These are phyloP conservation scores for Ooceraea biroi DNA, from an alignment of 1,140 invertebrate genomes.

Conservation along the genomic window DNA sequence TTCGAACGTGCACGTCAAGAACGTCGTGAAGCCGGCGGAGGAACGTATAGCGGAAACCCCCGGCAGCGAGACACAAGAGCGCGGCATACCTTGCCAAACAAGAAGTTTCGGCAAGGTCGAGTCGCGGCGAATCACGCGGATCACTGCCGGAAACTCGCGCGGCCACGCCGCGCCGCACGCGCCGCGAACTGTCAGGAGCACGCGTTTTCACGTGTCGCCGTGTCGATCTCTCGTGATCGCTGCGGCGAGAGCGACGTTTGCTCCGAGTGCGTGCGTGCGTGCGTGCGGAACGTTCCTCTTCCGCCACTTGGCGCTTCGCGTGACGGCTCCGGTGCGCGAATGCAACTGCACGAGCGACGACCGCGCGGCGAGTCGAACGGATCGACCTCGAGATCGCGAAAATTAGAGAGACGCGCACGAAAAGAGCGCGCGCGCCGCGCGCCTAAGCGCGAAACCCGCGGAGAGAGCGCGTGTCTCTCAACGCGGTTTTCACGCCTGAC, in stretches of 20 bases:
- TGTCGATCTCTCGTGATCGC: background rate
- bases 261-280: too few relatives aligned
- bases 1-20: conserved; percentile 37
- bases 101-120: conserved; percentile 69
- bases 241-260: conserved; percentile 12
- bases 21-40: too few relatives aligned
- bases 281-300: background rate
- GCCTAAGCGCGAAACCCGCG: background rate
- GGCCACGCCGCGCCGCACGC: conserved; percentile 51
- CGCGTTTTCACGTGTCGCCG: conserved; percentile 65
- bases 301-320: background rate
- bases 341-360: background rate
- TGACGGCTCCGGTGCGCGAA: background rate
- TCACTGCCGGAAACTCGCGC: conserved; percentile 45
- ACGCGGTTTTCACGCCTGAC: conserved; percentile 32
- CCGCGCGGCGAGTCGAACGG: background rate
- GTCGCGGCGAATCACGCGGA: conserved; percentile 48
- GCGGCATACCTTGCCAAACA: conserved; percentile 43
- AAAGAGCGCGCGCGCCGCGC: background rate
- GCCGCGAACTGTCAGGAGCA: conserved; percentile 64
- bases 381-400: background rate
- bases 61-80: conserved; percentile 18
- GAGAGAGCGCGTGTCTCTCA: conserved; percentile 10
- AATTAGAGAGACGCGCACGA: background rate
- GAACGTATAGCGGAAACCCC: too few relatives aligned